Evolutionary conservation across 2,113 vertebrate genomes (phyloP).

Genomic region (Nannobrachium achirus): DNA sequence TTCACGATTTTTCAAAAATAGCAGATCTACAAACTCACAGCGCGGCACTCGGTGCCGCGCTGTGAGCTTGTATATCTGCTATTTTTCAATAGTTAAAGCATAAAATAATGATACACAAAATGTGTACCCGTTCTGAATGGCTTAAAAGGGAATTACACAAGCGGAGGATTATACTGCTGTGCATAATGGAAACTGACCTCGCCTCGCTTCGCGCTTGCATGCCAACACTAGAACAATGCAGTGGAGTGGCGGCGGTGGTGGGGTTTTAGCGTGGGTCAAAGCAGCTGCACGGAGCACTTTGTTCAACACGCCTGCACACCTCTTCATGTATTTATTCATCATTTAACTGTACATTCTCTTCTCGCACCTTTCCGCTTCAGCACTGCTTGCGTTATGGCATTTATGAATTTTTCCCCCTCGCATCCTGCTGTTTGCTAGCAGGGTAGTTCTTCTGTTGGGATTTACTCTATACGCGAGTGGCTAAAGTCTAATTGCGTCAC

Average conservation of each 20-base stretch:
- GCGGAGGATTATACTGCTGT: constrained; percentile 58
- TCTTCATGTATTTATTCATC: constrained; percentile 23
- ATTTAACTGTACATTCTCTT: neutral
- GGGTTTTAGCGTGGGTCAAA: constrained; percentile 5
- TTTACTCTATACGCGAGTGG: neutral
- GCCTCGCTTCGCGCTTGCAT: constrained; percentile 46
- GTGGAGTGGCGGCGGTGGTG: neutral
- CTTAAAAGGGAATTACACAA: constrained; percentile 67
- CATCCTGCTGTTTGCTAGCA: neutral
- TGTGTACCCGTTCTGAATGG: no score
- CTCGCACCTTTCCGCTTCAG: neutral
- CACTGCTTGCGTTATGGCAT: neutral
- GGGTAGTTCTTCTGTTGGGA: neutral
- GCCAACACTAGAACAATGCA: constrained; percentile 45
- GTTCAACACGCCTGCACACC: constrained; percentile 31
- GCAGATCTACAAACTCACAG: no score
- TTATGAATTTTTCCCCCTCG: neutral
- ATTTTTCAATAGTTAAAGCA: no score
- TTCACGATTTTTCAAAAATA: no score
- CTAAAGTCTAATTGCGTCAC: neutral
- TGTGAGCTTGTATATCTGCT: no score
- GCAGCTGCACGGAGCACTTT: constrained; percentile 44
- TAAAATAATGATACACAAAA: no score
- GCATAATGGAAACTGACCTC: constrained; percentile 71
- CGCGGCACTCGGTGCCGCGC: no score